Conservation (phyloP, 2,888 invertebrate species). For the Leucophenga montana region DNA sequence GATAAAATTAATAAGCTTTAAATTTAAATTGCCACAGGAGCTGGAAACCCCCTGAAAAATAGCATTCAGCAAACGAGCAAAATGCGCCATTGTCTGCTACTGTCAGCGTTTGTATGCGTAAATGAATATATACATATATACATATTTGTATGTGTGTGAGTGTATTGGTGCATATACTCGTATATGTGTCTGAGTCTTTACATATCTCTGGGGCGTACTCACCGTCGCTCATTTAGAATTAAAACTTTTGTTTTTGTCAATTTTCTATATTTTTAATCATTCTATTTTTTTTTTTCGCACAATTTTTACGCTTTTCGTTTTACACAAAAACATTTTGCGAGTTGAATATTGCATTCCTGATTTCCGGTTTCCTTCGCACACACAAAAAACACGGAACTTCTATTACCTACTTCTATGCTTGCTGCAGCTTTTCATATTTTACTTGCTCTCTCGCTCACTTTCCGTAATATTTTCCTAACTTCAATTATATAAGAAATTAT, state of each 20-base stretch:
- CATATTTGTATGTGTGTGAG: no score
- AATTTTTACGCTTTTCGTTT: not conserved
- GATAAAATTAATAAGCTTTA: no score
- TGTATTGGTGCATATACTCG: no score
- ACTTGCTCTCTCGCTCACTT: not conserved
- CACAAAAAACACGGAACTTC: not conserved
- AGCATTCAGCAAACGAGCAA: no score
- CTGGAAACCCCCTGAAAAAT: not conserved
- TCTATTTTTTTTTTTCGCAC: not conserved
- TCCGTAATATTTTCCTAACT: slow-evolving; percentile 10
- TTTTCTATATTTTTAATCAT: not conserved
- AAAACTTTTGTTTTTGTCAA: no score
- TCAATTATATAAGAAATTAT: slow-evolving; percentile 19
- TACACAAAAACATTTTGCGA: not conserved
- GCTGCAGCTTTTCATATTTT: slow-evolving; percentile 15
- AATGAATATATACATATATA: no score
- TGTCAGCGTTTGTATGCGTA: not conserved
- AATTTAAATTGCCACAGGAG: slow-evolving; percentile 30
- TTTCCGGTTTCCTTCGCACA: not conserved
- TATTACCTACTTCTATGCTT: not conserved
- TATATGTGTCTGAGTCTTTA: not conserved
- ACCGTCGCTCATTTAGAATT: slow-evolving; percentile 6
- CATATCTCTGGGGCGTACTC: slow-evolving; percentile 1
- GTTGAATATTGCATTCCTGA: not conserved
- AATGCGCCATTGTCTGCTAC: not conserved